Conservation (phyloP, 2,113 vertebrate genomes). For the Sclerurus mexicanus region DNA sequence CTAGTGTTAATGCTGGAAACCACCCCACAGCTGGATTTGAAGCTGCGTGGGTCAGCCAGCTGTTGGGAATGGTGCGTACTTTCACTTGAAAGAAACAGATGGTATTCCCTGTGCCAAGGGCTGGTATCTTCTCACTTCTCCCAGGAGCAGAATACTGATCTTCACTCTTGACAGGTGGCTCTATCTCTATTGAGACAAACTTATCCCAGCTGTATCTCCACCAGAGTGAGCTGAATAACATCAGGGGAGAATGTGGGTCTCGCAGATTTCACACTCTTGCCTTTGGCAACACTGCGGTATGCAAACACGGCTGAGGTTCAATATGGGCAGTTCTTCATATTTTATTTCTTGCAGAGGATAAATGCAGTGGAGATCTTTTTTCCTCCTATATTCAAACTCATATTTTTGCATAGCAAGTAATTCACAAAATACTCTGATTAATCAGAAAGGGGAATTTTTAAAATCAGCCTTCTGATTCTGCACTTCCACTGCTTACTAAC, state of each 20-base stretch:
- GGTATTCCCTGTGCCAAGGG: accelerated
- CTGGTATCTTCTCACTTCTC: neutral
- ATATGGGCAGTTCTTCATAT: neutral
- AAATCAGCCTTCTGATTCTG: neutral
- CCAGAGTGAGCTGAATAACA: neutral
- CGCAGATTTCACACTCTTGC: neutral
- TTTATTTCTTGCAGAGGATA: neutral
- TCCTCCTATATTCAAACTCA: neutral
- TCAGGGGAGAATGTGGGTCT: neutral
- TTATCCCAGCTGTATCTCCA: neutral
- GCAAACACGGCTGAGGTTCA: neutral
- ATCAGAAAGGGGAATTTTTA: neutral
- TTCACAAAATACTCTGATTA: neutral
- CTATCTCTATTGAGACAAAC: neutral
- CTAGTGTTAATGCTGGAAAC: neutral
- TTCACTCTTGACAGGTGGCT: neutral
- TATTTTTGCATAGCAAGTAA: neutral
- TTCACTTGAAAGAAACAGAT: neutral
- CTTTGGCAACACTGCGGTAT: neutral
- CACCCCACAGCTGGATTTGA: neutral
- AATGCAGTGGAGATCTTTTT: neutral
- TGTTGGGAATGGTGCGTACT: neutral
- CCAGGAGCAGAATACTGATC: neutral
- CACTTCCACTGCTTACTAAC: neutral
- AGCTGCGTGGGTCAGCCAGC: neutral